phyloP scores from a whole-genome alignment of 2,113 vertebrate species.

The Emydocephalus ijimae region DNA sequence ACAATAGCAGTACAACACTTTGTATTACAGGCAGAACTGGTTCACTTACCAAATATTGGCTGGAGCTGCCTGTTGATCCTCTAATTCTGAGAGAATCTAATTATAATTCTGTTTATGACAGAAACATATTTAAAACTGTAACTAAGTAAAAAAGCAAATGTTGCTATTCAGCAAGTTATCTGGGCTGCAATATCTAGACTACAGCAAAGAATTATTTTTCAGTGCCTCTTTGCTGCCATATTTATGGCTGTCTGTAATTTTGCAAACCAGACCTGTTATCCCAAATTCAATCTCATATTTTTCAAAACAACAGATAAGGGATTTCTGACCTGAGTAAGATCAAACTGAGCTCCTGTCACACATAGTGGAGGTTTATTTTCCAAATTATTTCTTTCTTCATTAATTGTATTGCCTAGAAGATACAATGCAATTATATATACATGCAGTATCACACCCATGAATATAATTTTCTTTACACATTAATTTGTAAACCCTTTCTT shows the following conservation, averaged over 20 bases:
- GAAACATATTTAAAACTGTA: not conserved
- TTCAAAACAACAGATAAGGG: not conserved
- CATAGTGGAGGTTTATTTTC: conserved; percentile 57
- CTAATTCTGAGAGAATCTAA: not conserved
- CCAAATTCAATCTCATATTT: not conserved
- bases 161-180: not conserved
- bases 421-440: not conserved
- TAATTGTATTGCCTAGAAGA: conserved; percentile 76
- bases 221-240: not conserved
- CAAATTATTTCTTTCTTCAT: conserved; percentile 69
- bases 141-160: not conserved
- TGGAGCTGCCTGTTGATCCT: not conserved
- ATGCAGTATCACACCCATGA: not conserved
- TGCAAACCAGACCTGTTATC: not conserved
- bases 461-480: not conserved
- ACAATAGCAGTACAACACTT: not conserved
- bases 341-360: conserved; percentile 64
- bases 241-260: not conserved
- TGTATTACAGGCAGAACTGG: not conserved
- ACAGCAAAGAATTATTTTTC: not conserved
- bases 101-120: not conserved
- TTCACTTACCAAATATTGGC: not conserved
- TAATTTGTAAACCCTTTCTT: not conserved
- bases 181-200: not conserved
- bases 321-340: conserved; percentile 75